Conservation (phyloP, 2,888 invertebrate genomes). For the Neocrepidodera transversa region DNA sequence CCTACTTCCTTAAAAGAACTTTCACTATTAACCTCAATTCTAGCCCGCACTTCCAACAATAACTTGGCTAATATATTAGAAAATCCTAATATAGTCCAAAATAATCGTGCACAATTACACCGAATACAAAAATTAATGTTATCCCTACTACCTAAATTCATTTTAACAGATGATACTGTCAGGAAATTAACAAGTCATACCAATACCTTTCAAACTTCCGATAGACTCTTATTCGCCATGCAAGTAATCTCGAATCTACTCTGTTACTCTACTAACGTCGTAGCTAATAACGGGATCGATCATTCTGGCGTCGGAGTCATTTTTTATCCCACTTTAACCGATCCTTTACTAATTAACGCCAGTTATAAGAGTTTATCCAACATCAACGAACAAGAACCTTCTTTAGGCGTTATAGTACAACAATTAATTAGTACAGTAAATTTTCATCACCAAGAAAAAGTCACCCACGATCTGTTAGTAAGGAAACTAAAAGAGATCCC, state of each 20-base stretch:
- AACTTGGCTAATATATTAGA: slow-evolving; percentile 54
- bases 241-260: slow-evolving; percentile 77
- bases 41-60: slow-evolving; percentile 57
- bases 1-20: slow-evolving; percentile 75
- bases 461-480: slow-evolving; percentile 61
- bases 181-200: slow-evolving; percentile 56
- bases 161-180: slow-evolving; percentile 53
- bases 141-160: slow-evolving; percentile 76
- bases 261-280: slow-evolving; percentile 73
- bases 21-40: slow-evolving; percentile 71
- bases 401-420: slow-evolving; percentile 64
- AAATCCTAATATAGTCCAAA: slow-evolving; percentile 58
- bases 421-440: slow-evolving; percentile 65
- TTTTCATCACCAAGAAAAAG: slow-evolving; percentile 64
- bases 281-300: slow-evolving; percentile 65
- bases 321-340: slow-evolving; percentile 63
- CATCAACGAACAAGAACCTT: slow-evolving; percentile 57
- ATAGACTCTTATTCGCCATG: slow-evolving; percentile 60
- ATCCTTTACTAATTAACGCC: slow-evolving; percentile 51
- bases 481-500: slow-evolving; percentile 62
- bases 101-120: slow-evolving; percentile 67
- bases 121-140: slow-evolving; percentile 79
- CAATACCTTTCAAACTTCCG: slow-evolving; percentile 55
- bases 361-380: slow-evolving; percentile 42
- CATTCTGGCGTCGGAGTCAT: slow-evolving; percentile 64